Evolutionary conservation across 2,113 vertebrate species (phyloP), one percentile per base, ranked within the genome.

Genomic region (Pao palembangensis): DNA sequence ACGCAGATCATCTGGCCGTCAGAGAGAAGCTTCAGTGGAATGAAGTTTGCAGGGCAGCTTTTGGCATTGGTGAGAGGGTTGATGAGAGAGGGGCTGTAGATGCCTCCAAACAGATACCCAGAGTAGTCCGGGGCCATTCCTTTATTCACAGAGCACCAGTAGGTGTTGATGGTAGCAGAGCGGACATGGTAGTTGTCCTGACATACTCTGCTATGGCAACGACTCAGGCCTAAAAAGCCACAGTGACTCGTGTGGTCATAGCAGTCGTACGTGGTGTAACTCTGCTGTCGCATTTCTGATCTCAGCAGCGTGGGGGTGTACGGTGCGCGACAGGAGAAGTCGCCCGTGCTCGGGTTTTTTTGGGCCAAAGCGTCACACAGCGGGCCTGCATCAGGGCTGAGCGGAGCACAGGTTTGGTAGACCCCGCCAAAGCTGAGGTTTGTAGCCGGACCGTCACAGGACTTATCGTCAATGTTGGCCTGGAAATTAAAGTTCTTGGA

Each of bases 401-500:
- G 1, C 3, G 61, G 47, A 0, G 11, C 6, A 15, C 96, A 98
- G 28, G 80, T 12, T 77, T 97, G 94, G 69, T 91, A 98, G 58
- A 92, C 78, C 0, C 95, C 96, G 0, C 94, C 95, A 0, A 98
- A 94, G 64, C 92, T 94, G 71, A 96, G 92, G 67, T 96, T 98
- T 61, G 84, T 90, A 49, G 71, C 67, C 0, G 87, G 72, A 8
- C 92, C 94, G 0, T 89, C 1, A 0, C 95, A 98, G 5, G 94
- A 95, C 5, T 80, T 76, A 0, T 98, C 95, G 0, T 96, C 93
- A 0, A 70, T 44, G 19, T 98, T 98, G 61, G 95, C 95, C 10
- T 95, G 89, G 78, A 95, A 98, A 76, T 96, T 94, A 70, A 94
- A 98, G 81, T 96, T 96, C 66, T 89, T 74, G 0, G 94, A 93